These are phyloP conservation scores for Lepilemur septentrionalis DNA, from an alignment of 2,797 vertebrate species.

Conservation along the genomic window DNA sequence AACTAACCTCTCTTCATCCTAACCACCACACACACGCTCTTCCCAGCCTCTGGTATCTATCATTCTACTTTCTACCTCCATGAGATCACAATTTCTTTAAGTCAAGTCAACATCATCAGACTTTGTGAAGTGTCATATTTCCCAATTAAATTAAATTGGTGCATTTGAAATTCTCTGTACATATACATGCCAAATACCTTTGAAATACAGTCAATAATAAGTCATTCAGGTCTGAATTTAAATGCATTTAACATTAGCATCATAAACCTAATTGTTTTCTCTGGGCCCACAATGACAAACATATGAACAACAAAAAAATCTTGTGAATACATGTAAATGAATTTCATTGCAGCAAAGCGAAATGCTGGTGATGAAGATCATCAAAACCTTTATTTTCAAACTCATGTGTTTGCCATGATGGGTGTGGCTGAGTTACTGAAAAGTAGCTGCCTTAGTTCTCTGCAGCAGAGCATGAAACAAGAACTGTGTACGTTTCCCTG, in stretches of 20 bases:
- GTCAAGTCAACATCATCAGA: neutral
- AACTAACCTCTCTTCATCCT: neutral
- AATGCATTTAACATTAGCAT: neutral
- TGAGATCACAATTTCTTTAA: neutral
- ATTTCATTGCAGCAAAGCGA: neutral
- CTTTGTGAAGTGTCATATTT: conserved; percentile 32
- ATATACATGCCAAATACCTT: neutral
- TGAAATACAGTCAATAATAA: neutral
- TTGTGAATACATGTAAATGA: neutral
- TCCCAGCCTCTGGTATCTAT: neutral
- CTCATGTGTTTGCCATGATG: neutral
- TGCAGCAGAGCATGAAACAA: neutral
- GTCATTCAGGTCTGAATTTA: neutral
- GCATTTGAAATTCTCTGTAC: neutral
- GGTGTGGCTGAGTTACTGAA: neutral
- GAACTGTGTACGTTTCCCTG: neutral
- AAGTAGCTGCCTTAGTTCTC: conserved; percentile 20
- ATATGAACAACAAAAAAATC: neutral
- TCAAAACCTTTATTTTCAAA: conserved; percentile 13
- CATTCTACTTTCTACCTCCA: neutral
- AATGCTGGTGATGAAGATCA: neutral
- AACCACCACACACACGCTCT: neutral
- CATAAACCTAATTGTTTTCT: neutral
- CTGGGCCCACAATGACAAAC: conserved; percentile 23
- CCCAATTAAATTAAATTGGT: neutral